Base-by-base conservation (phyloP, 2,797 vertebrate species). In the Triplophysa bombifrons region DNA sequence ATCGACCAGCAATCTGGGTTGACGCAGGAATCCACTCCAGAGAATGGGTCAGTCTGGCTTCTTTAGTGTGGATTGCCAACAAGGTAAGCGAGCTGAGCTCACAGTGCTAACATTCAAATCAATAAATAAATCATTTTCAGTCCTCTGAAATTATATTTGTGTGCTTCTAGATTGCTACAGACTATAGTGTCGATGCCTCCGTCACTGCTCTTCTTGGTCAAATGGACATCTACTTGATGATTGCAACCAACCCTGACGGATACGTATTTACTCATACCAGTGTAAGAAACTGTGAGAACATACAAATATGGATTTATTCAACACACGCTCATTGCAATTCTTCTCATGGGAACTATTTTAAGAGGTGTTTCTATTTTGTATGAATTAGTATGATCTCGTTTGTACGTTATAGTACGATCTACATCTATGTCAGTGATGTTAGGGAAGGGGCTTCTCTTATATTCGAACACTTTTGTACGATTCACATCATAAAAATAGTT, bases 11-110 rank as follows among this genome's bases (percentile, higher is more conserved):
- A 19, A 55, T 96, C 83, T 96, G 95, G 95, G 92, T 96, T 0
- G 95, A 96, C 84, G 93, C 94, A 0, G 95, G 95, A 14, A 96
- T 96, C 86, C 95, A 96, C 78, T 90, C 95, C 68, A 92, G 95
- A 0, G 95, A 96, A 72, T 96, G 95, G 95, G 86, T 94, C 82
- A 95, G 95, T 0, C 93, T 94, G 65, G 97, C 96, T 83, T 97
- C 94, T 0, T 96, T 95, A 0, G 53, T 96, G 80, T 96, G 95
- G 95, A 96, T 95, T 0, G 96, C 96, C 71, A 96, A 96, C 89
- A 94, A 96, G 96, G 96, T 98, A 86, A 0, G 60, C 2, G 22
- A 58, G 25, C 46, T 11, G n/a, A 60, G 13, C 3, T 58, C 7
- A 27, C 2, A 25, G 1, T 10, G 3, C 4, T 20, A 2, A 17